Conservation (phyloP, 2,113 vertebrate genomes). For the Myodes glareolus region DNA sequence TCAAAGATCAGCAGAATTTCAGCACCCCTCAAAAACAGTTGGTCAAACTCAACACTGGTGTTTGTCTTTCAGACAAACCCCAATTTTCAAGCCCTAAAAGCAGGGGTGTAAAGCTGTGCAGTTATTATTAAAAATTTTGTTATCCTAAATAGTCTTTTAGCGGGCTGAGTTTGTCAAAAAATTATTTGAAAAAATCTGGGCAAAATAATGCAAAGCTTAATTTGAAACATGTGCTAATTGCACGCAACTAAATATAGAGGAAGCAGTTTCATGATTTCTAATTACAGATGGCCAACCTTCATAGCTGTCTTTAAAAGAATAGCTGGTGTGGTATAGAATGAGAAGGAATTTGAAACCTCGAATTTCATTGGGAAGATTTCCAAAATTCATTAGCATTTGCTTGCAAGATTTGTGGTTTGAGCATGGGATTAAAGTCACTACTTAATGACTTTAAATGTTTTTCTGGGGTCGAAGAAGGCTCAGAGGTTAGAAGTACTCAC, state of each 20-base stretch:
- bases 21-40: background rate
- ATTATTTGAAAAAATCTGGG: constrained; percentile 52
- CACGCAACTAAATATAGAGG: background rate
- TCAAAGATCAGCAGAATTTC: background rate
- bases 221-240: constrained; percentile 46
- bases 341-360: constrained; percentile 36
- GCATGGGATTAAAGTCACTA: constrained; percentile 24
- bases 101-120: background rate
- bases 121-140: background rate
- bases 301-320: constrained; percentile 38
- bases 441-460: constrained; percentile 2
- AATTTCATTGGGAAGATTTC: constrained; percentile 28
- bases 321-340: background rate
- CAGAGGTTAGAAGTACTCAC: background rate
- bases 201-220: constrained; percentile 45
- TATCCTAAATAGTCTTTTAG: background rate
- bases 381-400: constrained; percentile 38
- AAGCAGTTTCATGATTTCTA: constrained; percentile 53
- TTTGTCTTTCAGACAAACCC: constrained; percentile 25
- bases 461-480: background rate
- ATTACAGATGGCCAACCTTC: background rate
- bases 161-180: background rate
- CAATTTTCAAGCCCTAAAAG: background rate
- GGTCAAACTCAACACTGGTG: background rate
- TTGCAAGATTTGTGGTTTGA: constrained; percentile 22